Conservation (phyloP, 2,888 invertebrate species). For the Formica aserva region DNA sequence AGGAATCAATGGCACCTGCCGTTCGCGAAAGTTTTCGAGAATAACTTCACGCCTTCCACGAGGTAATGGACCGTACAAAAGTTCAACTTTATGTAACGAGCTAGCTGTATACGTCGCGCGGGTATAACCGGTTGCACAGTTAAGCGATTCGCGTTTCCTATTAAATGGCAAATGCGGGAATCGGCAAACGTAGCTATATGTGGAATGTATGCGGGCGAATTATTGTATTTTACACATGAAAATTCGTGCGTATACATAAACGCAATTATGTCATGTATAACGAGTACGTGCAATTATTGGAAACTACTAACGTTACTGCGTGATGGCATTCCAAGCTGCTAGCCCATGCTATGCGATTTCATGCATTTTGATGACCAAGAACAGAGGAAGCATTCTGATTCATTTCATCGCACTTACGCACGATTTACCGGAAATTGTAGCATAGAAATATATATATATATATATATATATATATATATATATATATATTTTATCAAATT, state of each 20-base stretch:
- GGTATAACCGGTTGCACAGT: conserved; percentile 26
- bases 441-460: not conserved
- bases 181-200: not conserved
- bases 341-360: conserved; percentile 32
- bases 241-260: conserved; percentile 32
- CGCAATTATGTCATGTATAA: conserved; percentile 47
- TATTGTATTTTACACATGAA: conserved; percentile 30
- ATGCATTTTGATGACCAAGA: conserved; percentile 53
- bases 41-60: conserved; percentile 26
- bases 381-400: conserved; percentile 9
- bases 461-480: too few relatives aligned
- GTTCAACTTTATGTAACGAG: conserved; percentile 35
- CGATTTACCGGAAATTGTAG: conserved; percentile 14
- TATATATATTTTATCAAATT: not conserved
- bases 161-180: conserved; percentile 34
- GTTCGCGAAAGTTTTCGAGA: conserved; percentile 28
- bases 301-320: conserved; percentile 34
- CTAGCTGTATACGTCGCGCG: conserved; percentile 25
- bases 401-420: conserved; percentile 20
- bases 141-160: conserved; percentile 25
- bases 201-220: conserved; percentile 28
- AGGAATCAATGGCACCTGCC: conserved; percentile 42
- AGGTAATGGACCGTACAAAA: conserved; percentile 26
- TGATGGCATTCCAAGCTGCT: conserved; percentile 55
- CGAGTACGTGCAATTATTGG: conserved; percentile 37